Percentiles rank a stretch among this genome's conserved stretches.
Evolutionary conservation across 64 coral and sea anemone genomes (phyloP).

Genomic region (Platygyra sinensis): DNA sequence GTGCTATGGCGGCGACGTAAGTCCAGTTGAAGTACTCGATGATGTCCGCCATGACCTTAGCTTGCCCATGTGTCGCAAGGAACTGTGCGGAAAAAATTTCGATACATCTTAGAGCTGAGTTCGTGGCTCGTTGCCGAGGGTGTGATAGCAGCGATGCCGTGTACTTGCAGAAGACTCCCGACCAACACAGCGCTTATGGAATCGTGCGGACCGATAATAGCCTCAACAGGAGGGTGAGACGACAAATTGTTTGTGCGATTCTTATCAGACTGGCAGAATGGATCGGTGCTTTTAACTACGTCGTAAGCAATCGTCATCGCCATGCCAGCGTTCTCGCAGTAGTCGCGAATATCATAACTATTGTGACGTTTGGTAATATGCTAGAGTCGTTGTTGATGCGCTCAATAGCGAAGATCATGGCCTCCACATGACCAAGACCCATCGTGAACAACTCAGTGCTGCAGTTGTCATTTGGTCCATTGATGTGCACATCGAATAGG

Average conservation of each 20-base stretch:
- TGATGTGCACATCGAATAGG: not conserved
- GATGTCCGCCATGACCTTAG: conserved; percentile 79
- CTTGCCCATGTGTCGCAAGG: conserved; percentile 69
- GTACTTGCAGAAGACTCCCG: conserved; percentile 45
- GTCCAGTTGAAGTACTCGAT: not conserved
- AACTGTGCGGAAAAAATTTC: conserved; percentile 77
- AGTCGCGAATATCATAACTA: conserved; percentile 27
- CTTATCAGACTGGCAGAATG: not conserved
- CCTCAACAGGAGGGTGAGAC: not conserved
- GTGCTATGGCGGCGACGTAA: not conserved
- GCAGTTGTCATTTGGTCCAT: not conserved
- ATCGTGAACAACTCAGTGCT: not conserved
- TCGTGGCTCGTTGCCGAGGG: conserved; percentile 69
- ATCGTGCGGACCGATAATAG: conserved; percentile 47
- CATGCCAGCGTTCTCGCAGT: conserved; percentile 2
- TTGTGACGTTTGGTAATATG: conserved; percentile 7
- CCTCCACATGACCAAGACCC: conserved; percentile 9
- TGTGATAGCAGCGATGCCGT: conserved; percentile 59
- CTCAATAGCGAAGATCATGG: conserved; percentile 22
- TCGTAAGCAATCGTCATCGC: conserved; percentile 15
- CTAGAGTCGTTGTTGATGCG: not conserved
- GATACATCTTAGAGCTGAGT: conserved; percentile 67
- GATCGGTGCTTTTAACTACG: not conserved
- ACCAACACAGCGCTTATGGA: conserved; percentile 41
- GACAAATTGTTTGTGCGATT: not conserved